Base-by-base conservation (phyloP, 2,888 invertebrate species). In the Gryllus longicercus region DNA sequence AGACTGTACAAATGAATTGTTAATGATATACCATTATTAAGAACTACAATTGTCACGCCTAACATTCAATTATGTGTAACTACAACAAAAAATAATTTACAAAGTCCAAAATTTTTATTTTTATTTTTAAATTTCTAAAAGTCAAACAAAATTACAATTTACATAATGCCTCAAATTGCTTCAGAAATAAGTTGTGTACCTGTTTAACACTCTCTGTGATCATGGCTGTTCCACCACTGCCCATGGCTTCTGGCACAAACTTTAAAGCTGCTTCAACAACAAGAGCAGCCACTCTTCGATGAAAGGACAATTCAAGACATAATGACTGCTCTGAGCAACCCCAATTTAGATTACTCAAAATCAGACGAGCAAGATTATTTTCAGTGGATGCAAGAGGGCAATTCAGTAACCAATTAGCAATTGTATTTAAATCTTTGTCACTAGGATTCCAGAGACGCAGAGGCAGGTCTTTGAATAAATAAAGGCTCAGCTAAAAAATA, bases 331-430 rank as follows among this genome's bases (percentile, higher is more conserved):
- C 84, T 81, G 89, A 88, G 50, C 90, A 88, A 78, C 90, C 90
- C 94, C 94, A 95, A 87, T 94, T 93, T 81, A 95, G 88, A 82
- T 92, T 89, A 23, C 90, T 90, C 63, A 95, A 88, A 79, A 95
- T 90, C 83, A 92, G 88, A 79, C 94, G 89, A 0, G 93, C 92
- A 83, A 95, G 87, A 84, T 91, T 91, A 86, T 90, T 93, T 85
- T 93, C 92, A 4, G 90, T 88, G 0, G 91, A 89, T 74, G 88
- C 88, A 63, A 92, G 88, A 76, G 91, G 87, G 85, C 89, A 89
- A 83, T 91, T 89, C 50, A 93, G 87, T 79, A 95, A 85, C 92
- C 94, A 93, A 82, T 88, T 88, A 2, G 91, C 90, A 18, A 95
- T 86, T 10, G 91, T 87, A 80, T 88, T 87, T 80, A 94, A 88